Percentiles rank a stretch among this genome's conserved stretches.
These are phyloP conservation scores for Pararge aegeria DNA, from an alignment of 1,140 invertebrate species.

Conservation along the genomic window DNA sequence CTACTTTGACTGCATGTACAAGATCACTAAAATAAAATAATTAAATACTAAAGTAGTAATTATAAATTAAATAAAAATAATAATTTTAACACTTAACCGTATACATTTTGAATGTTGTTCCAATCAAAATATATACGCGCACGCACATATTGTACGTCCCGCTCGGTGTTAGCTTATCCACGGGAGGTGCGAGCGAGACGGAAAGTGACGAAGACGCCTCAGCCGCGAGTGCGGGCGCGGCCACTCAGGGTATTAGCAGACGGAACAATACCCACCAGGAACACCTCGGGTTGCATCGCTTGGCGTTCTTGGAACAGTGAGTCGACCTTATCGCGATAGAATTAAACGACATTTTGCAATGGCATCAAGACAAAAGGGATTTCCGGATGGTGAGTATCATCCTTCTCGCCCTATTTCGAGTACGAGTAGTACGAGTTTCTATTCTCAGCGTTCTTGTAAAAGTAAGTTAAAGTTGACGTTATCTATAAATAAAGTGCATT, in stretches of 20 bases:
- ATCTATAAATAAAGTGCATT: too few species aligned
- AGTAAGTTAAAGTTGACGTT: too few species aligned
- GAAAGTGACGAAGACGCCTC: constrained; percentile 69
- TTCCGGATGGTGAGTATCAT: background rate
- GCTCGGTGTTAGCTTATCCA: constrained; percentile 61
- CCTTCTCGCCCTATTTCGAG: too few species aligned
- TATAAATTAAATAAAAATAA: background rate
- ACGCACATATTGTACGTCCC: constrained; percentile 44
- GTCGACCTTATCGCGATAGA: constrained; percentile 32
- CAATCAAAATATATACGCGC: constrained; percentile 5
- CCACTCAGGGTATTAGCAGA: constrained; percentile 38
- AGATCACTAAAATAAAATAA: background rate
- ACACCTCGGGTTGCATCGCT: constrained; percentile 55
- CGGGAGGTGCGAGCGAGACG: constrained; percentile 66
- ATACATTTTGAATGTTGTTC: background rate
- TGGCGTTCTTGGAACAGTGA: constrained; percentile 71
- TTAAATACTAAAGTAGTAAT: background rate
- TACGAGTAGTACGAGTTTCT: too few species aligned
- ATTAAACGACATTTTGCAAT: constrained; percentile 3
- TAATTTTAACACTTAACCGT: background rate
- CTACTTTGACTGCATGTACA: background rate
- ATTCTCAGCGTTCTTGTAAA: too few species aligned
- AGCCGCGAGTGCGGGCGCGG: constrained; percentile 44
- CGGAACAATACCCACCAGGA: constrained; percentile 58
- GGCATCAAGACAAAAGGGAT: background rate